phyloP scores from a whole-genome alignment of 1,140 invertebrate genomes.

The Penaeus chinensis region DNA sequence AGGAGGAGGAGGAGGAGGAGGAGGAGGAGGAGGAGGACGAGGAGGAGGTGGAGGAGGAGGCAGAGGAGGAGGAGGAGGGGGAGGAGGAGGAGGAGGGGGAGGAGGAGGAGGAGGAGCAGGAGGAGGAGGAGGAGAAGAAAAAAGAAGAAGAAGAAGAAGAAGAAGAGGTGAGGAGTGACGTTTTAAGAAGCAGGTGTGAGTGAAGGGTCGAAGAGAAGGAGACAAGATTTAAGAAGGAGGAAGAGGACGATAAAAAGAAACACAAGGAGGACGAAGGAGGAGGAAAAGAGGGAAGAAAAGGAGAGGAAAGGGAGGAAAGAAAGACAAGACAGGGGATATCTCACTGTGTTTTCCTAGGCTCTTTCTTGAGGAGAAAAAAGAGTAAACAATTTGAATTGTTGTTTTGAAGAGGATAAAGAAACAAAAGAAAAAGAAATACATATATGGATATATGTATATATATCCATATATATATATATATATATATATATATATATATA shows the following conservation, averaged over 20 bases:
- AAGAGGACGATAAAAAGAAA: too few relatives aligned
- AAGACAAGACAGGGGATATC: too few relatives aligned
- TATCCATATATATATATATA: neutral
- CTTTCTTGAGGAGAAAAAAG: too few relatives aligned
- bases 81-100: neutral
- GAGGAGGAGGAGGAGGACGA: neutral
- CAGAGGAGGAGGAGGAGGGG: neutral
- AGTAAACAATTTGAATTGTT: too few relatives aligned
- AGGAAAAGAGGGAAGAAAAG: too few relatives aligned
- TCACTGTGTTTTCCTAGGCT: too few relatives aligned
- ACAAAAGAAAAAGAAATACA: neutral
- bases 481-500: too few relatives aligned
- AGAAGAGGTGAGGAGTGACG: neutral
- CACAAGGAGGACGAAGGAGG: too few relatives aligned
- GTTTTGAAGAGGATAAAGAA: too few relatives aligned
- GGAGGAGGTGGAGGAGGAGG: neutral
- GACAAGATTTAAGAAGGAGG: neutral
- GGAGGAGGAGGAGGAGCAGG: neutral
- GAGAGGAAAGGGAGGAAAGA: too few relatives aligned
- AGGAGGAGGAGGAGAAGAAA: neutral
- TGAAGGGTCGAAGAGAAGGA: neutral
- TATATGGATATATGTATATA: neutral
- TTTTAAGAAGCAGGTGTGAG: neutral
- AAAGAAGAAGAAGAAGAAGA: neutral
- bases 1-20: neutral